Percentiles rank a stretch among this genome's conserved stretches.
Conservation (phyloP, 2,113 vertebrate genomes). For the Puffinus mauretanicus region DNA sequence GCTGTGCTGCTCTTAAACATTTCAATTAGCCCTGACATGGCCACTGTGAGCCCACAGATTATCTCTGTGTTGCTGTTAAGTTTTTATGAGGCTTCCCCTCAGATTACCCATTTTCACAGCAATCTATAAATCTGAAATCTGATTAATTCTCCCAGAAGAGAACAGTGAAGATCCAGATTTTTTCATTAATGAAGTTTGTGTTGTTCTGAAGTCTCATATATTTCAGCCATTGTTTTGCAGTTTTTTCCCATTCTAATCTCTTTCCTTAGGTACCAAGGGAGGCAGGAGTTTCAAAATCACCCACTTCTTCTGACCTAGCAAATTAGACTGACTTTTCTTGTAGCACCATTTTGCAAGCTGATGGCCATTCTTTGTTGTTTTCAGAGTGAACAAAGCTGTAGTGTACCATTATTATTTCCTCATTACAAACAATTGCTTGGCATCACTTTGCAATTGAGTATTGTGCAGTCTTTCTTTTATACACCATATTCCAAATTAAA, state of each 20-base stretch:
- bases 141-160: constrained; percentile 58
- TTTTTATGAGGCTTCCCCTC: constrained; percentile 65
- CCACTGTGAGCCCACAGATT: constrained; percentile 63
- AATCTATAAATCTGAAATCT: constrained; percentile 69
- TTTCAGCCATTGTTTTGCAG: constrained; percentile 12
- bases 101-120: constrained; percentile 46
- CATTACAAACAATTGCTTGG: constrained; percentile 25
- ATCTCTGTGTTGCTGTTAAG: constrained; percentile 59
- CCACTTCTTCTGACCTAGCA: not conserved
- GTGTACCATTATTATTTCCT: not conserved
- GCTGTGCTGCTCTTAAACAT: constrained; percentile 62
- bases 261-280: not conserved
- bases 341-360: not conserved
- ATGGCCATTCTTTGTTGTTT: not conserved
- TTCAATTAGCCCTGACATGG: constrained; percentile 69
- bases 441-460: not conserved
- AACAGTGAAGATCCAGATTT: constrained; percentile 44
- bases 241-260: not conserved
- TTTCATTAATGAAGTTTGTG: constrained; percentile 68
- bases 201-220: constrained; percentile 6
- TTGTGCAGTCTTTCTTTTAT: constrained; percentile 2
- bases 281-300: not conserved
- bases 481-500: not conserved
- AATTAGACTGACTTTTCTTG: not conserved
- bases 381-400: not conserved